These are phyloP conservation scores for Aquatica leii DNA, from an alignment of 2,888 invertebrate genomes.

Conservation along the genomic window DNA sequence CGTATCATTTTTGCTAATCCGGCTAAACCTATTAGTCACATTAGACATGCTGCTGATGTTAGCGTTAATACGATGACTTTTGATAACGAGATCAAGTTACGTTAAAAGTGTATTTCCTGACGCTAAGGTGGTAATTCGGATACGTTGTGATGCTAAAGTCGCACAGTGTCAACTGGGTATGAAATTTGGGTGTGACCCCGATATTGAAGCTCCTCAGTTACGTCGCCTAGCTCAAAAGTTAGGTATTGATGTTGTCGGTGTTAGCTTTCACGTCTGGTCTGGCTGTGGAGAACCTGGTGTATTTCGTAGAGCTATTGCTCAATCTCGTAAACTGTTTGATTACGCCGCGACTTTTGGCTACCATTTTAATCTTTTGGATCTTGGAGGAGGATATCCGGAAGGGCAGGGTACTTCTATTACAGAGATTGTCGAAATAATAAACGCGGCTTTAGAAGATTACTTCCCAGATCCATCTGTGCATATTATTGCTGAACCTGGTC, in stretches of 20 bases:
- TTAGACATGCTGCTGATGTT: conserved; percentile 79
- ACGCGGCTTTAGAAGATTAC: conserved; percentile 78
- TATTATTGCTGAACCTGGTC: conserved; percentile 96
- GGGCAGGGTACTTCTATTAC: conserved; percentile 70
- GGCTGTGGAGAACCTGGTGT: conserved; percentile 86
- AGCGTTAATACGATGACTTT: conserved; percentile 89
- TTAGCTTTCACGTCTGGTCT: conserved; percentile 95
- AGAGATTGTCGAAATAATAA: conserved; percentile 77
- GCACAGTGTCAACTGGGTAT: conserved; percentile 90
- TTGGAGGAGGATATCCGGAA: conserved; percentile 93
- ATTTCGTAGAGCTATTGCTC: conserved; percentile 80
- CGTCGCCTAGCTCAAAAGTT: conserved; percentile 78
- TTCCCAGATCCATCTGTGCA: conserved; percentile 86
- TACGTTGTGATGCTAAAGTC: conserved; percentile 84
- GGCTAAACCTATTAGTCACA: conserved; percentile 90
- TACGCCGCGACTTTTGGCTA: conserved; percentile 77
- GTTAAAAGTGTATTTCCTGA: conserved; percentile 82
- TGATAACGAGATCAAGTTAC: conserved; percentile 91
- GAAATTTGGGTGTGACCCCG: conserved; percentile 92
- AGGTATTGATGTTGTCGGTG: conserved; percentile 77
- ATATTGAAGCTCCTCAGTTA: conserved; percentile 76
- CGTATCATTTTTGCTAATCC: conserved; percentile 97
- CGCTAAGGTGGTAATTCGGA: conserved; percentile 87
- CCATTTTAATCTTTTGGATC: conserved; percentile 80
- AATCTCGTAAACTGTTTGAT: conserved; percentile 69